These are phyloP conservation scores for Trichacis sp. DNA, from an alignment of 2,888 invertebrate species.

Conservation along the genomic window DNA sequence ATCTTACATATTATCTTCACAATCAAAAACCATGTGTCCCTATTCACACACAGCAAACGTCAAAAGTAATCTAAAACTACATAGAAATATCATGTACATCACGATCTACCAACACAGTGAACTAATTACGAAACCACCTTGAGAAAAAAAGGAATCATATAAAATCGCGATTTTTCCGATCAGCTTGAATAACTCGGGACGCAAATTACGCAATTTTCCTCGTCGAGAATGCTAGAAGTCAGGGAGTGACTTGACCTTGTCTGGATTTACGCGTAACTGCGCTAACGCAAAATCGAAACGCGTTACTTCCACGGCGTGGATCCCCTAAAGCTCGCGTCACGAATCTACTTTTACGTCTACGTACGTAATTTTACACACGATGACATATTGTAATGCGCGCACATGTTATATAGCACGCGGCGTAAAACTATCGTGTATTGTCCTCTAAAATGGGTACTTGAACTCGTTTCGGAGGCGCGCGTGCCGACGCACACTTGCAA, in stretches of 20 bases:
- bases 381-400: slow-evolving; percentile 18
- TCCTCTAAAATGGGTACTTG: slow-evolving; percentile 35
- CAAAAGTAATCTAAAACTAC: too few species aligned
- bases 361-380: slow-evolving; percentile 8
- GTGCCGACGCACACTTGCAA: slow-evolving; percentile 40
- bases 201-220: slow-evolving; percentile 35
- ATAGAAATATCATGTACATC: too few species aligned
- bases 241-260: slow-evolving; percentile 69
- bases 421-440: slow-evolving; percentile 15
- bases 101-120: too few species aligned
- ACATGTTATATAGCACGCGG: too few species aligned
- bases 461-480: slow-evolving; percentile 40
- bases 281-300: slow-evolving; percentile 69
- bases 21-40: too few species aligned
- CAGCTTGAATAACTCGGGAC: not conserved
- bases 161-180: not conserved
- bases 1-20: too few species aligned
- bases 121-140: not conserved
- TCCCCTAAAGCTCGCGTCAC: slow-evolving; percentile 67
- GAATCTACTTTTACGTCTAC: slow-evolving; percentile 47
- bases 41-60: too few species aligned
- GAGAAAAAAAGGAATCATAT: not conserved
- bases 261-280: slow-evolving; percentile 70
- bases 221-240: slow-evolving; percentile 57
- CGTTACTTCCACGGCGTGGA: slow-evolving; percentile 69